Percentiles rank a stretch among this genome's conserved stretches.
Conservation (phyloP, 2,888 invertebrate genomes). For the Poecilobothrus nobilitatus region DNA sequence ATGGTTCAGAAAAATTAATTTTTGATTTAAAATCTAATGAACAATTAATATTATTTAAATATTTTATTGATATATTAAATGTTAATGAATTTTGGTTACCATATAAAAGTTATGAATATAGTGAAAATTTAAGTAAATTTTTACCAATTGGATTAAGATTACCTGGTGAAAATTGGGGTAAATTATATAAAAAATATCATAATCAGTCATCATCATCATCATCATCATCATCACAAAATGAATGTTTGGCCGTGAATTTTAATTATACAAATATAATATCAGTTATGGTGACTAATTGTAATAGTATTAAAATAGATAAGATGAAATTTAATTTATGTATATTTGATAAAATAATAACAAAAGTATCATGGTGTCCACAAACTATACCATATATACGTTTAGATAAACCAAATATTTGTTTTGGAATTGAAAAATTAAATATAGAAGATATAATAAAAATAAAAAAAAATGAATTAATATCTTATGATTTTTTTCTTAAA, state of each 20-base stretch:
- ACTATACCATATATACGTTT: constrained; percentile 25
- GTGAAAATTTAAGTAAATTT: constrained; percentile 17
- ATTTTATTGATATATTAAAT: constrained; percentile 24
- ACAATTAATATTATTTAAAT: constrained; percentile 33
- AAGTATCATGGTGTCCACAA: constrained; percentile 27
- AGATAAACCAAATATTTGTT: constrained; percentile 32
- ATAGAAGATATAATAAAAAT: constrained; percentile 19
- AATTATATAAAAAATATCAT: constrained; percentile 24
- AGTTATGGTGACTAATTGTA: background rate
- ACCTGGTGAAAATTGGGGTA: constrained; percentile 43
- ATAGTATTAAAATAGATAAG: background rate
- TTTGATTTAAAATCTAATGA: constrained; percentile 25
- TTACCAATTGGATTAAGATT: constrained; percentile 44
- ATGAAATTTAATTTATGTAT: constrained; percentile 11
- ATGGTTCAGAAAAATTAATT: constrained; percentile 30
- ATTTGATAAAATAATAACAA: constrained; percentile 12
- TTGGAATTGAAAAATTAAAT: constrained; percentile 28
- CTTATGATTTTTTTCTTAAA: constrained; percentile 16
- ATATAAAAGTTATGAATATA: constrained; percentile 39
- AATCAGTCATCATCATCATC: constrained; percentile 22
- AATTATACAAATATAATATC: background rate
- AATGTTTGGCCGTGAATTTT: constrained; percentile 27
- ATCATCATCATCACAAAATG: constrained; percentile 22
- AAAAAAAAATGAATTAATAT: constrained; percentile 22
- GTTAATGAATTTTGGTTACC: constrained; percentile 46